Evolutionary conservation across 1,140 invertebrate genomes (phyloP), one percentile per base, ranked within the genome.

Genomic region (Danaus melanippus): DNA sequence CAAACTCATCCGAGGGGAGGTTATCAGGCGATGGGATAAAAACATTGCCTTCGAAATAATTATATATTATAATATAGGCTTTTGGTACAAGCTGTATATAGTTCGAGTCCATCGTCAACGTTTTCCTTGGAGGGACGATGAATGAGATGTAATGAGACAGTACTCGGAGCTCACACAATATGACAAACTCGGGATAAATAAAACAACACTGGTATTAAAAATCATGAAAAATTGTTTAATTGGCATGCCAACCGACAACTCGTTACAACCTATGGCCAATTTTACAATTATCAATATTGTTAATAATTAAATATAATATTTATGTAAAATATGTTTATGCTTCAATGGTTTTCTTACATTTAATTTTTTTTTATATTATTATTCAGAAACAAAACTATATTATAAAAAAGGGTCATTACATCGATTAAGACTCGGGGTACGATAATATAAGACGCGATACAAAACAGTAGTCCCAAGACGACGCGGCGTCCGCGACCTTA

Each of bases 211-310:
- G 45, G 53, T 77, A 59, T 71, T 83, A 86, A 86, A 86, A 86
- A 86, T 86, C 72, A 83, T 86, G 83, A 86, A 86, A 86, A 84
- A 86, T 84, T 84, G 84, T 86, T 84, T 86, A 86, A 84, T 86
- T 84, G 81, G 84, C 84, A 81, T 84, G 77, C 80, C 77, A 86
- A 86, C 80, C 79, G 79, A 82, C 79, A 84, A 86, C 79, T 81
- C 77, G 84, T 86, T 86, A 86, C 81, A 86, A 86, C 81, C 81
- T 84, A 84, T 75, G 76, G 74, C 81, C 83, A 84, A 86, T 84
- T 84, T 84, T 80, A 86, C 84, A 86, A 84, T 84, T 79, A 86
- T 86, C 81, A 84, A 84, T 82, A 80, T 83, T 84, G 81, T 86
- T 86, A 84, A 84, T 86, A 79, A 84, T 86, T 84, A 86, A 86